A percentile compares a stretch with the other conserved stretches of the same genome.
Conservation (phyloP, 2,797 vertebrate species). For the Oryzias sinensis region DNA sequence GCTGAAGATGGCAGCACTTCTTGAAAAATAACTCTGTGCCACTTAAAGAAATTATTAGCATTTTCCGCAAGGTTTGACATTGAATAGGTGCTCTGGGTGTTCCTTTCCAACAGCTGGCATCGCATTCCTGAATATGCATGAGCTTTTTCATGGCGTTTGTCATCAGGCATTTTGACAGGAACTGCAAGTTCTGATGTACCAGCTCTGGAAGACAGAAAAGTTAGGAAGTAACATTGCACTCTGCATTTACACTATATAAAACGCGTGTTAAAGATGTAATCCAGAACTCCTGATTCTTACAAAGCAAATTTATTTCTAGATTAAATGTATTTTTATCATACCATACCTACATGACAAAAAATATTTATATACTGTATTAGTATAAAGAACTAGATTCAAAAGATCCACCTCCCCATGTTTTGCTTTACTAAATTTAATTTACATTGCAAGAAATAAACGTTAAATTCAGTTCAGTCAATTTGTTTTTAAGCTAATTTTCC, state of each 20-base stretch:
- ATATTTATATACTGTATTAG: too few species aligned
- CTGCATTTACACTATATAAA: conserved; percentile 7
- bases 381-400: not conserved
- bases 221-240: conserved; percentile 12
- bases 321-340: too few species aligned
- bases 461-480: not conserved
- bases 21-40: conserved; percentile 9
- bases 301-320: not conserved
- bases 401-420: conserved; percentile 13
- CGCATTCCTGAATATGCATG: conserved; percentile 65
- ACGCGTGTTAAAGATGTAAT: not conserved
- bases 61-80: conserved; percentile 44
- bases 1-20: not conserved
- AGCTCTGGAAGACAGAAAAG: conserved; percentile 22
- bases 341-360: too few species aligned
- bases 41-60: conserved; percentile 35
- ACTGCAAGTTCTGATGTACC: conserved; percentile 22
- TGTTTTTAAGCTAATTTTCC: not conserved
- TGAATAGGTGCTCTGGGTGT: conserved; percentile 52
- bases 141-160: conserved; percentile 49
- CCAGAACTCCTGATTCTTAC: not conserved
- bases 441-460: conserved; percentile 4
- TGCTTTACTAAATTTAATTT: conserved; percentile 1
- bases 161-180: conserved; percentile 48
- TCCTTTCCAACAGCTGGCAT: conserved; percentile 63